Evolutionary conservation across 1,140 invertebrate species (phyloP).

Genomic region (Apolygus lucorum): DNA sequence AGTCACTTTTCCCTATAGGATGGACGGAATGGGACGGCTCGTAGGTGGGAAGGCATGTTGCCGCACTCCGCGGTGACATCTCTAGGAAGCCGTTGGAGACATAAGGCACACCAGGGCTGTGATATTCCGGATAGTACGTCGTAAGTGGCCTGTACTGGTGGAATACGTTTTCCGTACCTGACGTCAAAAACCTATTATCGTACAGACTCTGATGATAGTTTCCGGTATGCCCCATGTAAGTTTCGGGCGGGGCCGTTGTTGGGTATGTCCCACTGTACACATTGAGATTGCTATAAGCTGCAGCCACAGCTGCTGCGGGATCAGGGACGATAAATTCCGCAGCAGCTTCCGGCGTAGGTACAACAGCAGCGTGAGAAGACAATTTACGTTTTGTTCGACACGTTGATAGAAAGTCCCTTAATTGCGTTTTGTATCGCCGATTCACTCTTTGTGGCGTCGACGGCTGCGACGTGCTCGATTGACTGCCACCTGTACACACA

Average conservation of each 20-base stretch:
- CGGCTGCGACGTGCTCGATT: conserved; percentile 35
- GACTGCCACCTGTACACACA: conserved; percentile 42
- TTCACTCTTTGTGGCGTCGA: conserved; percentile 66
- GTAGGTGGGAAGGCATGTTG: conserved; percentile 43
- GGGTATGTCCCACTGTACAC: conserved; percentile 63
- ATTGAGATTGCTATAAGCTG: conserved; percentile 73
- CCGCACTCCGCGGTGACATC: conserved; percentile 45
- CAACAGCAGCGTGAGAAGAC: conserved; percentile 40
- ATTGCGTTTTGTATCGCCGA: conserved; percentile 82
- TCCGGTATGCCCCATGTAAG: conserved; percentile 57
- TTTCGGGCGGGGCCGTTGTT: conserved; percentile 44
- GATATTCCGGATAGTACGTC: conserved; percentile 70
- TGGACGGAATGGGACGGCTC: conserved; percentile 46
- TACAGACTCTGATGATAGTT: conserved; percentile 64
- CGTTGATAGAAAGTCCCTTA: conserved; percentile 83
- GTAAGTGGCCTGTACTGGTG: conserved; percentile 72
- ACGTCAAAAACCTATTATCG: conserved; percentile 62
- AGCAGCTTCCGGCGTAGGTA: conserved; percentile 38
- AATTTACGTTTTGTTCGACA: conserved; percentile 83
- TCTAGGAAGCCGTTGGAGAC: conserved; percentile 72
- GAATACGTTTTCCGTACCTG: conserved; percentile 69
- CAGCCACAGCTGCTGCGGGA: conserved; percentile 51
- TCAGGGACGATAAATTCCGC: conserved; percentile 59
- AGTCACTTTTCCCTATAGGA: conserved; percentile 38
- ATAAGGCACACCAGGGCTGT: conserved; percentile 51